Evolutionary conservation across 2,113 vertebrate genomes (phyloP).

Genomic region (Python bivittatus): DNA sequence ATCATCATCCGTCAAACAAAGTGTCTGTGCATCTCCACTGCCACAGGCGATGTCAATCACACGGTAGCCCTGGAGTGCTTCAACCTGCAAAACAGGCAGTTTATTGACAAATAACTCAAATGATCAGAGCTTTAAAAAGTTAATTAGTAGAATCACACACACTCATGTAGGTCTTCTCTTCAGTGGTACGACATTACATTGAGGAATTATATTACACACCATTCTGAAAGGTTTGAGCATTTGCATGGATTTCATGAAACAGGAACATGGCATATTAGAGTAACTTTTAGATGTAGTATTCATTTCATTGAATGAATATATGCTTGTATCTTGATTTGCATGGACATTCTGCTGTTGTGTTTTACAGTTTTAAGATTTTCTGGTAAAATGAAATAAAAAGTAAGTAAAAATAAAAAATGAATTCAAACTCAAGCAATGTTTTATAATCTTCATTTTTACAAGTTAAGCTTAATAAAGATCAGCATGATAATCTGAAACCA

Average conservation of each 20-base stretch:
- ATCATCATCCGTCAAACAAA: constrained; percentile 96
- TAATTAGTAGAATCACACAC: not conserved
- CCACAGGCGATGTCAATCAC: constrained; percentile 97
- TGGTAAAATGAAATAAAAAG: not conserved
- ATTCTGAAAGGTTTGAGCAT: not conserved
- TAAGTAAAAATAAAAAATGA: not conserved
- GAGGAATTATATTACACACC: not conserved
- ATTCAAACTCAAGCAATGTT: not conserved
- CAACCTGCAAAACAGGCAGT: constrained; percentile 80
- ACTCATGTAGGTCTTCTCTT: not conserved
- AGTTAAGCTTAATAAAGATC: not conserved
- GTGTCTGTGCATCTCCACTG: constrained; percentile 94
- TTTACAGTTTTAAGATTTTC: not conserved
- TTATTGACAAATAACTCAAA: not conserved
- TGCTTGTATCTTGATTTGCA: not conserved
- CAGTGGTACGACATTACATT: not conserved
- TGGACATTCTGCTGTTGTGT: not conserved
- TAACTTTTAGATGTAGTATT: not conserved
- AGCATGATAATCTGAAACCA: not conserved
- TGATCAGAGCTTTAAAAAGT: constrained; percentile 6
- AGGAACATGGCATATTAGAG: not conserved
- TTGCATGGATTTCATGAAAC: not conserved
- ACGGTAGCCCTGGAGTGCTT: constrained; percentile 93
- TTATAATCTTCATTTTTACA: not conserved
- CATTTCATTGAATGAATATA: not conserved